phyloP scores from a whole-genome alignment of 2,113 vertebrate genomes.

The Merops nubicus region DNA sequence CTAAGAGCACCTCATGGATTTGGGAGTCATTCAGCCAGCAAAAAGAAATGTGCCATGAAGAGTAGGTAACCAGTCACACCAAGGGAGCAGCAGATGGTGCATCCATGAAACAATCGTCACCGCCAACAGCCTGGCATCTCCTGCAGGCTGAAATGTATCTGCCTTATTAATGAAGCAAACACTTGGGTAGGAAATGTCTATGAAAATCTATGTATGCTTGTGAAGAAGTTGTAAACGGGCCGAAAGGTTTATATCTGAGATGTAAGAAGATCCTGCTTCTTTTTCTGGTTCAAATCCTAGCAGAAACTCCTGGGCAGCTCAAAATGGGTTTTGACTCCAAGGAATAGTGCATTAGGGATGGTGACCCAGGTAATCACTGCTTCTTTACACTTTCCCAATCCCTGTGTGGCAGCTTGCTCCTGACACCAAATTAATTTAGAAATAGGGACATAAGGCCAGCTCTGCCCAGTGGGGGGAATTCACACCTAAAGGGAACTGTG shows the following conservation, averaged over 20 bases:
- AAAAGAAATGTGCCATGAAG: conserved; percentile 50
- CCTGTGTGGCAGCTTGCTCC: fast-evolving
- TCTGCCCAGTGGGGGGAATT: neutral
- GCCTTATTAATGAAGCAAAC: conserved; percentile 18
- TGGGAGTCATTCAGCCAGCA: conserved; percentile 24
- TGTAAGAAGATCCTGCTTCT: neutral
- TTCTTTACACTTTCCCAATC: neutral
- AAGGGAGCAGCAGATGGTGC: conserved; percentile 49
- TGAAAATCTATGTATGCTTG: neutral
- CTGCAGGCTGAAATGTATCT: conserved; percentile 24
- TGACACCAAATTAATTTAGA: neutral
- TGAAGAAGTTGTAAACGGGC: neutral
- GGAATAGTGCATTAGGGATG: neutral
- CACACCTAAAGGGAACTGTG: neutral
- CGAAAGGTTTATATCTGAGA: neutral
- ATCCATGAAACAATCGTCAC: neutral
- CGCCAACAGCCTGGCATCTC: neutral
- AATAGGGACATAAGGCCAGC: neutral
- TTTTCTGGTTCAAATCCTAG: neutral
- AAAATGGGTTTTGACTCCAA: neutral
- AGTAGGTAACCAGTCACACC: neutral
- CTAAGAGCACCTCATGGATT: conserved; percentile 3
- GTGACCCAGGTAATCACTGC: neutral
- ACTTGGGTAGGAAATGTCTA: neutral
- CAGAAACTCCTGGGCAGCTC: neutral